Evolutionary conservation across 2,888 invertebrate genomes (phyloP).

Genomic region (Ophion ventricosus): DNA sequence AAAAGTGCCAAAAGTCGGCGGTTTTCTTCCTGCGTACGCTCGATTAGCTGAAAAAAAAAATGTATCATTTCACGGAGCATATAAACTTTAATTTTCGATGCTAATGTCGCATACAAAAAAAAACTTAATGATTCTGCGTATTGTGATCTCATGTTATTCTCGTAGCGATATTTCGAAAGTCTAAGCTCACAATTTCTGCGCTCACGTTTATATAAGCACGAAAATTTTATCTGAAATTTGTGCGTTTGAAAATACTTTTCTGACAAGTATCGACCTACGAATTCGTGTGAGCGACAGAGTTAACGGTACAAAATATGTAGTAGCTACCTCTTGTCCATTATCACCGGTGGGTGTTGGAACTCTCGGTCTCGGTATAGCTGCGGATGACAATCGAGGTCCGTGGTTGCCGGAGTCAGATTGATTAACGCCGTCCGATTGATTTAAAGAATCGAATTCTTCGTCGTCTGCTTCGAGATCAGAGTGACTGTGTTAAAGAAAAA

Average conservation of each 20-base stretch:
- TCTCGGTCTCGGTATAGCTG: constrained; percentile 76
- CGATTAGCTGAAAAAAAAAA: constrained; percentile 77
- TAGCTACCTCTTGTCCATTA: constrained; percentile 80
- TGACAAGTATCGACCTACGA: too few relatives aligned
- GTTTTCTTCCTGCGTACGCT: constrained; percentile 82
- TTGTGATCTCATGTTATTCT: too few relatives aligned
- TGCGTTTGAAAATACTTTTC: too few relatives aligned
- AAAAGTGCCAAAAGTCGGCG: constrained; percentile 80
- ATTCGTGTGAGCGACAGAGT: background rate
- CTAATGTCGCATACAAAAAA: too few relatives aligned
- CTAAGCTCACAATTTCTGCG: too few relatives aligned
- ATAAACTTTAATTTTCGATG: too few relatives aligned
- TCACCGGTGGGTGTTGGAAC: constrained; percentile 82
- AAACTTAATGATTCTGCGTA: too few relatives aligned
- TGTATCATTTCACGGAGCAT: too few relatives aligned
- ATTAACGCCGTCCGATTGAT: constrained; percentile 83
- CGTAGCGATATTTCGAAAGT: too few relatives aligned
- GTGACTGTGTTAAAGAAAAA: constrained; percentile 80
- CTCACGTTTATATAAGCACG: too few relatives aligned
- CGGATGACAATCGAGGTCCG: constrained; percentile 73
- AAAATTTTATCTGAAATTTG: too few relatives aligned
- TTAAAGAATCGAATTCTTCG: constrained; percentile 85
- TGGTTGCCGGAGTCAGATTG: constrained; percentile 79
- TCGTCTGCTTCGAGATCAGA: constrained; percentile 86
- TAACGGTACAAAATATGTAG: background rate